Conservation (phyloP, 1,140 invertebrate genomes). For the Trigoniulus corallinus region DNA sequence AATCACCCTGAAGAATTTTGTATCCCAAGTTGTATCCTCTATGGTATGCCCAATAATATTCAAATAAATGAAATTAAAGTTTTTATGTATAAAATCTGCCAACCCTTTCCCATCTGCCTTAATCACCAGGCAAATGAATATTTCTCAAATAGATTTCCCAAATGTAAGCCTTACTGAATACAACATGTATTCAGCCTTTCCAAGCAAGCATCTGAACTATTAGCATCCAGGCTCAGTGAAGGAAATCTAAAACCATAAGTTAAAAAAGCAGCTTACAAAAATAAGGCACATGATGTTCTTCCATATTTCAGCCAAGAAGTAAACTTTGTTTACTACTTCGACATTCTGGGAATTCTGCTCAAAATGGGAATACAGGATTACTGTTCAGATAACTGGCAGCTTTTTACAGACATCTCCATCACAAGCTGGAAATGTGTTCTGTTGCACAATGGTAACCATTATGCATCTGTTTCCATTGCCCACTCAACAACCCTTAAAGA, state of each 20-base stretch:
- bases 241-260: background rate
- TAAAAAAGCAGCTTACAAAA: background rate
- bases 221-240: slow-evolving; percentile 9
- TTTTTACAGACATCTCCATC: background rate
- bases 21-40: too few species aligned
- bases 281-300: background rate
- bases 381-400: slow-evolving; percentile 4
- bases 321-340: background rate
- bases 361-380: slow-evolving; percentile 4
- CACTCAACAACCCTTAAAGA: background rate
- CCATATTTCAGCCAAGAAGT: background rate
- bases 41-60: too few species aligned
- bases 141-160: too few species aligned
- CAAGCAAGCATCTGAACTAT: too few species aligned
- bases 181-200: too few species aligned
- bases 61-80: too few species aligned
- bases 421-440: background rate
- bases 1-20: too few species aligned
- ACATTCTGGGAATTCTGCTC: slow-evolving; percentile 6
- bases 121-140: too few species aligned
- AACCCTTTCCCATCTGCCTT: too few species aligned
- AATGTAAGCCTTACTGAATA: too few species aligned
- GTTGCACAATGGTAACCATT: slow-evolving; percentile 4
- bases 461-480: background rate
- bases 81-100: too few species aligned